Conservation (phyloP, 2,113 vertebrate species). For the Hypomesus transpacificus region DNA sequence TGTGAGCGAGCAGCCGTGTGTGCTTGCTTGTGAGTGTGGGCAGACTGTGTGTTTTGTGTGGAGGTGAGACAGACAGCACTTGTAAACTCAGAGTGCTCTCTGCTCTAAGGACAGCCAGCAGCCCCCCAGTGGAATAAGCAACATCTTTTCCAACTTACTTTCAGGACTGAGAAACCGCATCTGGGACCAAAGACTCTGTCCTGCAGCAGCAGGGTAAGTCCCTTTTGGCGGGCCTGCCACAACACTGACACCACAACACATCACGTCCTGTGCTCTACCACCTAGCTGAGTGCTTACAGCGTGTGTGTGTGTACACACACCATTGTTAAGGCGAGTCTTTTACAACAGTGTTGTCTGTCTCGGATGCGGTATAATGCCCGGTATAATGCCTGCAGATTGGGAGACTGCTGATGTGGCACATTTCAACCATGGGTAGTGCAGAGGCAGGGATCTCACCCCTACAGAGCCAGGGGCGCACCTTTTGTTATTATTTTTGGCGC, state of each 20-base stretch:
- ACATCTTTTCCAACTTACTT: constrained; percentile 53
- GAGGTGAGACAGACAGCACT: constrained; percentile 22
- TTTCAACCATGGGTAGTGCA: constrained; percentile 45
- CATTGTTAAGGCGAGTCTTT: constrained; percentile 53
- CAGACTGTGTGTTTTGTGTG: neutral
- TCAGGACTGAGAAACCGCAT: constrained; percentile 50
- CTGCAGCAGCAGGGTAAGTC: constrained; percentile 26
- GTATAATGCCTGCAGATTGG: constrained; percentile 48
- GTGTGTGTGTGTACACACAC: constrained; percentile 24
- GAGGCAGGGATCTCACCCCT: constrained; percentile 39
- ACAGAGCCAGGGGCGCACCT: constrained; percentile 52
- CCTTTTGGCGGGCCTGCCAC: constrained; percentile 46
- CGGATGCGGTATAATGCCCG: constrained; percentile 47
- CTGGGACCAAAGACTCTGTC: constrained; percentile 55
- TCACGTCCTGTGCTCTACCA: no score
- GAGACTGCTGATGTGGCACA: constrained; percentile 52
- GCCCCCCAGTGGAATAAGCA: constrained; percentile 41
- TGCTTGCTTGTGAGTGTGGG: neutral
- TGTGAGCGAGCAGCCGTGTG: neutral
- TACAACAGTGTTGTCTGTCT: constrained; percentile 40
- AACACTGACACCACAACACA: constrained; percentile 8
- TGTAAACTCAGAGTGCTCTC: constrained; percentile 53
- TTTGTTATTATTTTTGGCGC: constrained; percentile 61
- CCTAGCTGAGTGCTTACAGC: constrained; percentile 49
- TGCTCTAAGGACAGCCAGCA: constrained; percentile 41